Base-by-base conservation (phyloP, 2,113 vertebrate species). In the Epinephelus lanceolatus region DNA sequence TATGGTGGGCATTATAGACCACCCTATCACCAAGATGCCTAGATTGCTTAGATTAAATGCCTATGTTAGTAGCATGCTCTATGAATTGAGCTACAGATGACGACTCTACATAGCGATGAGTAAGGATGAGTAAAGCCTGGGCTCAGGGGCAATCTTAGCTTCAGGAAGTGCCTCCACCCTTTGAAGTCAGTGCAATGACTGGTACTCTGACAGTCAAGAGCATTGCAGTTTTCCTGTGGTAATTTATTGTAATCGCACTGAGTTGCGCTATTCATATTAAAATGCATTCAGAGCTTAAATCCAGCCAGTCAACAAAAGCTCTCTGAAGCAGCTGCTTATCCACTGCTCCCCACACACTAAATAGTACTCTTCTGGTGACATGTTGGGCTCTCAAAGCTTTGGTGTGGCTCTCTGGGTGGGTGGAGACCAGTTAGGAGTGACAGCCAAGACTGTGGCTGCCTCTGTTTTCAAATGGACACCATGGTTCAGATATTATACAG, bases 391-490 rank as follows among this genome's bases (percentile, higher is more conserved):
- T 47, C 6, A 6, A 19, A 77, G 81, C 60, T 81, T 79, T 91
- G 79, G 61, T 88, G 89, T 84, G 83, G 83, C 72, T 85, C 49
- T 42, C 81, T 76, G 87, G 56, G 71, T 83, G 87, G 93, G 93
- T 84, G 86, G 84, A 82, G 89, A 84, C 59, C 80, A 73, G 68
- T 81, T 68, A 71, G 27, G 40, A 83, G 56, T 89, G 80, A 92
- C 86, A 83, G 87, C 68, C 79, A 87, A 61, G 61, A 63, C 59
- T 70, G 68, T 23, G 75, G 59, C 0, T 51, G 76, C 45, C 79
- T 88, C 70, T 81, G 74, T 74, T 85, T 91, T 86, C 78, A 80
- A 69, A 89, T 72, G 72, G 78, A 80, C 70, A 42, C 77, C 52
- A 42, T 13, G 2, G 71, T 84, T 84, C 25, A 86, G 78, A 80